Evolutionary conservation across 2,113 vertebrate species (phyloP), one percentile per base, ranked within the genome.

Genomic region (Megalops atlanticus): DNA sequence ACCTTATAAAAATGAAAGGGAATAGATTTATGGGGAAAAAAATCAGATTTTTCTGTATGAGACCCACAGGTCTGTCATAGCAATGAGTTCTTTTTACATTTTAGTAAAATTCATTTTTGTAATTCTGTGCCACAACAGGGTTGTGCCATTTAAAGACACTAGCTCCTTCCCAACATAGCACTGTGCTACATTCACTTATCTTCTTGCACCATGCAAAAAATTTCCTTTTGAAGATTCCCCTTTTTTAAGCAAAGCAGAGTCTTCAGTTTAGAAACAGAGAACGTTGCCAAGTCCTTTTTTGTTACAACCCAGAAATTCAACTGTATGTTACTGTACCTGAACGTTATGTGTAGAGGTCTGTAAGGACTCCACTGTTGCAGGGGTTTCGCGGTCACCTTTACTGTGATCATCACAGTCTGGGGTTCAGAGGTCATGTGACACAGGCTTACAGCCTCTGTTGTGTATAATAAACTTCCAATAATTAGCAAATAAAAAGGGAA

Each of bases 151-250:
- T 24, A 64, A 64, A 64, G 58, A 16, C 49, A 54, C 18, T 3
- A 54, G 49, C 58, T 64, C 58, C n/a, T 64, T 24, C 58, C 58
- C 58, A 64, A n/a, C 31, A n/a, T n/a, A n/a, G 58, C 58, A 64
- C 24, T 64, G n/a, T 64, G 58, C 58, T 64, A 64, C n/a, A 27
- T 64, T 64, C n/a, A 31, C n/a, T 64, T 64, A 64, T 64, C 58
- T 64, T 64, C 58, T 64, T 31, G 58, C 58, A 64, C 58, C 58
- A 64, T 64, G 58, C 58, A 64, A 64, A 64, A 49, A 64, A 64
- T 31, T 31, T 64, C 58, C 58, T 64, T 64, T 64, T 64, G 58
- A 64, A 64, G 58, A 64, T 64, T 64, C 58, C n/a, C n/a, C 58
- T 64, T 64, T n/a, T 64, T 64, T 64, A 64, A 64, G 58, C 58